Evolutionary conservation across 1,140 invertebrate species (phyloP), one percentile per base, ranked within the genome.

Genomic region (Megathymus violae): DNA sequence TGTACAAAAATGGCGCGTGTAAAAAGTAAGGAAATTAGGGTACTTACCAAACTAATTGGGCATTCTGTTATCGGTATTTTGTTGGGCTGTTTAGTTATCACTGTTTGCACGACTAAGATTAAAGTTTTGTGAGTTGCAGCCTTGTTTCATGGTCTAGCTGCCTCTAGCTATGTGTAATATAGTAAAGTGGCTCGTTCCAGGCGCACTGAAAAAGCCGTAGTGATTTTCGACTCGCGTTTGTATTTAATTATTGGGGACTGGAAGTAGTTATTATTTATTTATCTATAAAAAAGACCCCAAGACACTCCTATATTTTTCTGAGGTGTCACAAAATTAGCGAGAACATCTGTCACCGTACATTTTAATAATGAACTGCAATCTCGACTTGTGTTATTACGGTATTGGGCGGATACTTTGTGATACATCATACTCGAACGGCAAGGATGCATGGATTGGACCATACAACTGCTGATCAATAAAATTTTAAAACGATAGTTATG

Each of bases 91-190:
- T 44, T 31, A 13, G 40, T 58, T 56, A 56, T 56, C 52, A 40
- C 38, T 56, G 16, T 46, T 58, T 58, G 52, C 40, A 44, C 52
- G 36, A 58, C 15, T 15, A 25, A 56, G 22, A 56, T 40, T 58
- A 58, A 44, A n/a, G n/a, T n/a, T 58, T 44, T 58, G 52, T 58
- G 40, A 58, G 13, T 43, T 58, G 52, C 41, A 31, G 52, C 40
- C 52, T 44, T 40, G 40, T 58, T 56, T 19, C 22, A 16, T 56
- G 52, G 52, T 56, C 38, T 56, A 56, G 52, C 27, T 56, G 16
- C 27, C 36, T 43, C 52, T 56, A 56, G 52, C 15, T 56, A 43
- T 43, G 38, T 56, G 40, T 38, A 15, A 43, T 36, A n/a, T 56
- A 56, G 36, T 27, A 43, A 19, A 36, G 38, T 16, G 36, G 22